Evolutionary conservation across 2,797 vertebrate genomes (phyloP).

Genomic region (Podarcis siculus): DNA sequence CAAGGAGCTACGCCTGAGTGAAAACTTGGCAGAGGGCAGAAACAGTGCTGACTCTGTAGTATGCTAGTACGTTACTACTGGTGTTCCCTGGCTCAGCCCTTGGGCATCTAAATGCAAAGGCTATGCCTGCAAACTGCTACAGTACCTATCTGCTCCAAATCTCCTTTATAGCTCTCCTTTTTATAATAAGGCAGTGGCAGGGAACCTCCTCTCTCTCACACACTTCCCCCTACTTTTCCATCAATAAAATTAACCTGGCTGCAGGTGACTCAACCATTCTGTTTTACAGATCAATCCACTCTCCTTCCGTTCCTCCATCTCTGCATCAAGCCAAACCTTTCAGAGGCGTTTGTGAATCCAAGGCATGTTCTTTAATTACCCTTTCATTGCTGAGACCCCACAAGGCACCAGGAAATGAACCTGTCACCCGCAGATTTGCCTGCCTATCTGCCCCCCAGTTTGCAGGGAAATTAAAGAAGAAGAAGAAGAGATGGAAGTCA

Average conservation of each 20-base stretch:
- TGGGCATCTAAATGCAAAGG: neutral
- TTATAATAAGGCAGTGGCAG: no score
- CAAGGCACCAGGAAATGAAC: slow-evolving; percentile 22
- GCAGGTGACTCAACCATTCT: neutral
- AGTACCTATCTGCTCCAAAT: neutral
- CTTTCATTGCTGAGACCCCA: neutral
- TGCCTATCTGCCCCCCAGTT: slow-evolving; percentile 2
- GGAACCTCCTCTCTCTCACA: neutral
- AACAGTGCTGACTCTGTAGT: neutral
- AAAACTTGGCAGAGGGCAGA: neutral
- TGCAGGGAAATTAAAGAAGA: slow-evolving; percentile 2
- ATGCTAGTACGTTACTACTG: neutral
- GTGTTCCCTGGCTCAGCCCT: neutral
- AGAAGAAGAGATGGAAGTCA: neutral
- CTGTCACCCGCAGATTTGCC: slow-evolving; percentile 1
- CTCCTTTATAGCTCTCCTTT: no score
- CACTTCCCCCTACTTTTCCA: neutral
- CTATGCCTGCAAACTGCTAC: neutral
- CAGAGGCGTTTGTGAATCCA: slow-evolving; percentile 14
- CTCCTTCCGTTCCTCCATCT: neutral
- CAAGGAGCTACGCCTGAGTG: neutral
- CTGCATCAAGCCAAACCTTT: slow-evolving; percentile 8
- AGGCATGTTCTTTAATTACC: slow-evolving; percentile 36
- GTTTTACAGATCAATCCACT: neutral
- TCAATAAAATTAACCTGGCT: neutral